Evolutionary conservation across 2,797 vertebrate genomes (phyloP).

Genomic region (Emydoidea blandingii): DNA sequence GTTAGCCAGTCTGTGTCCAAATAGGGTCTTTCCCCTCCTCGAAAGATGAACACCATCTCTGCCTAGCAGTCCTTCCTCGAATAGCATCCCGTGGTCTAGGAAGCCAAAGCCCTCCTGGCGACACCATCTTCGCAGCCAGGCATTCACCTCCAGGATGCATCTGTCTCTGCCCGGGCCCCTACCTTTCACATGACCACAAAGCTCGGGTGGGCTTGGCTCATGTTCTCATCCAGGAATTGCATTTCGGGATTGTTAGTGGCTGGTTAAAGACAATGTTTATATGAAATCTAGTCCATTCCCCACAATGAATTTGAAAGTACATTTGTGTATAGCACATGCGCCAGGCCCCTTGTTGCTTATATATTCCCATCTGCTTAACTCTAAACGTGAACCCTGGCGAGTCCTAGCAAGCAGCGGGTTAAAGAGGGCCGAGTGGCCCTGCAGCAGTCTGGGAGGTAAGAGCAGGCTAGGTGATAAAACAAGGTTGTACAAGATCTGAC

Average conservation of each 20-base stretch:
- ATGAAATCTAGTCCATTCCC: not conserved
- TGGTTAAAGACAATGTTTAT: not conserved
- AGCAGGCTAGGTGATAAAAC: not conserved
- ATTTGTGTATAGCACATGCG: not conserved
- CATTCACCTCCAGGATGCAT: no score
- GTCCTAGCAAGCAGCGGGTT: not conserved
- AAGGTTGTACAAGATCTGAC: not conserved
- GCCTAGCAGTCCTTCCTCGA: no score
- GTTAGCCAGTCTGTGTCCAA: no score
- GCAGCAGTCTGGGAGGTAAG: not conserved
- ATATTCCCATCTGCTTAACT: not conserved
- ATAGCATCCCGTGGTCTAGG: no score
- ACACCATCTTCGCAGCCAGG: no score
- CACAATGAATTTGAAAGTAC: not conserved
- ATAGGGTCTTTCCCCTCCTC: no score
- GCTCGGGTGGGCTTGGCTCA: not conserved
- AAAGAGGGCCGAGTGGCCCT: not conserved
- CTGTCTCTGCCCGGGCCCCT: no score
- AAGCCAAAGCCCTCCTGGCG: no score
- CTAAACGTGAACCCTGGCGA: not conserved
- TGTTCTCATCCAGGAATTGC: not conserved
- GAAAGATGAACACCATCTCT: no score
- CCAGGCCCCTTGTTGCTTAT: not conserved
- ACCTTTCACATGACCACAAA: not conserved
- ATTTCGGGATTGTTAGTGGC: not conserved